Evolutionary conservation across 2,888 invertebrate genomes (phyloP).

Genomic region (Brachyptera putata): DNA sequence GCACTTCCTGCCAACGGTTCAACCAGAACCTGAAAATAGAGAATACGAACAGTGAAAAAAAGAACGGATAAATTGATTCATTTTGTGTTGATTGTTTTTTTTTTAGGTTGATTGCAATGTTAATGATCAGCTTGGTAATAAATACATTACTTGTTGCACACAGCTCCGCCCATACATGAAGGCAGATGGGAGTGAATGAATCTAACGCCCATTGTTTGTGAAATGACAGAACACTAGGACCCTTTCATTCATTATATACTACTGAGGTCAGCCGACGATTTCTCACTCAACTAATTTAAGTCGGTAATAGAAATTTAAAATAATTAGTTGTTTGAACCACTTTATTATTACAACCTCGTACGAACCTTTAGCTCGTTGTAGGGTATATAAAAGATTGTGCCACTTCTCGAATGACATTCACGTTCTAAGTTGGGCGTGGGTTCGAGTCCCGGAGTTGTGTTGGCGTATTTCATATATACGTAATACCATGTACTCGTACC

Average conservation of each 20-base stretch:
- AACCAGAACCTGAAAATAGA: not conserved
- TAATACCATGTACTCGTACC: no score
- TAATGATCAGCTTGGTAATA: not conserved
- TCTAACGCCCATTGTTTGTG: not conserved
- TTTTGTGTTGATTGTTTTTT: not conserved
- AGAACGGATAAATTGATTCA: not conserved
- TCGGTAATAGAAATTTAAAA: no score
- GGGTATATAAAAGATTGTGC: no score
- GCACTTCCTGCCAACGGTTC: constrained; percentile 18
- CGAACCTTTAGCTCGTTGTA: no score
- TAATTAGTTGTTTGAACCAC: not conserved
- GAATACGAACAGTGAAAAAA: not conserved
- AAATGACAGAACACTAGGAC: not conserved
- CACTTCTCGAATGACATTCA: no score
- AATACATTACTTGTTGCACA: not conserved
- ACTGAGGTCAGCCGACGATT: not conserved
- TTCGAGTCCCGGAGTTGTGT: no score
- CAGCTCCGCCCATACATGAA: not conserved
- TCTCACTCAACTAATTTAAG: not conserved
- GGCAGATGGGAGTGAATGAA: not conserved
- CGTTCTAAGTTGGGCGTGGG: no score
- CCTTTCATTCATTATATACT: not conserved
- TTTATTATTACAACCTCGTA: not conserved
- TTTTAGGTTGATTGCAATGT: not conserved
- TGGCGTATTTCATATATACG: no score